Evolutionary conservation across 2,797 vertebrate genomes (phyloP), one percentile per base, ranked within the genome.

Genomic region (Ptychadena robeensis): DNA sequence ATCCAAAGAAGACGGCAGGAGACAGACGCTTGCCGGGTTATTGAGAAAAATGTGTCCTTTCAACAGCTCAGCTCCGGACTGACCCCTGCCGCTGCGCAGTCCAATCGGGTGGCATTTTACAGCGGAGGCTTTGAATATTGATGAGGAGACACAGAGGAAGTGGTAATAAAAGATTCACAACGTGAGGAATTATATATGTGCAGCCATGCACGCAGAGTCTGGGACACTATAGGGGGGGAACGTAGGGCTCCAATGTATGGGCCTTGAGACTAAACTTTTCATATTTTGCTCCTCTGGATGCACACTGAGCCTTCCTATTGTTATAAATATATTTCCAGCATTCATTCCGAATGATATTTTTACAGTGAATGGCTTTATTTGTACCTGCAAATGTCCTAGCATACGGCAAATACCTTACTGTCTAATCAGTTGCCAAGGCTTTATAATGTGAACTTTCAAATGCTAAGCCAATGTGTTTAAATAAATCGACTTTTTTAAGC

Each of bases 151-250:
- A 73, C 31, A 73, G 82, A 72, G 68, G 35, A 73, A 79, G 64
- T 59, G 68, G 70, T 70, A 80, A 80, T 85, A 80, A 85, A 85
- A 85, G 72, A 85, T 85, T 80, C 82, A 85, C 77, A 71, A 76
- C 53, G 32, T 75, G 34, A 80, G 38, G 48, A 85, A 80, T 85
- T 80, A 85, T 85, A 37, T 71, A 85, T 80, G 53, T 78, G 66
- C 71, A 80, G 72, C 65, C 61, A 80, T 27, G 67, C 71, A 69
- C 22, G 65, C 32, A 31, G 48, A 53, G 74, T 10, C 63, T 11
- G 40, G 40, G 76, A 53, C 40, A 25, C 76, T 15, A 61, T 70
- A 37, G 63, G 73, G 71, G 25, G 59, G 40, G 66, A 34, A 18
- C 22, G 37, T 9, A 2, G n/a, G 31, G 35, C 32, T 48, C 37